phyloP scores from a whole-genome alignment of 2,797 vertebrate genomes.

The Macropus fuliginosus region DNA sequence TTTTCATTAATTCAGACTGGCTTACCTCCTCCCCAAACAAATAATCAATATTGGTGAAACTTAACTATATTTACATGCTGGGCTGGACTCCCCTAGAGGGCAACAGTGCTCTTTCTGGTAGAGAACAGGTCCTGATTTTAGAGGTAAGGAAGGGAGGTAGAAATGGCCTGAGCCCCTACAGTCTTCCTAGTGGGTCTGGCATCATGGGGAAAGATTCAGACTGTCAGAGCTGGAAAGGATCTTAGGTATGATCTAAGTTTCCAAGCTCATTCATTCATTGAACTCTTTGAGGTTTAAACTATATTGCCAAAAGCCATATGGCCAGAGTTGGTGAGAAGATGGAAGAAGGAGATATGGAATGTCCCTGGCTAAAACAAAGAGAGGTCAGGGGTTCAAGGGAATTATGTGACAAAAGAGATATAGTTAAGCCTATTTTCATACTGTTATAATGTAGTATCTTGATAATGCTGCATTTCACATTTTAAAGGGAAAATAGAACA shows the following conservation, averaged over 20 bases:
- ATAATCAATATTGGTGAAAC: background rate
- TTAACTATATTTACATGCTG: conserved; percentile 43
- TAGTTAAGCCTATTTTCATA: background rate
- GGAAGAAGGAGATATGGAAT: background rate
- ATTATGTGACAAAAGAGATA: background rate
- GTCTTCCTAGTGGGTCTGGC: background rate
- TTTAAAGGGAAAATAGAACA: background rate
- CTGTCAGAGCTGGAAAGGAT: background rate
- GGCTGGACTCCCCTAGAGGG: conserved; percentile 61
- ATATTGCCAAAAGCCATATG: background rate
- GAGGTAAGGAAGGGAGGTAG: background rate
- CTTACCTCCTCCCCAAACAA: background rate
- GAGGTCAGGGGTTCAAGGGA: background rate
- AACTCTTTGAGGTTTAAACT: background rate
- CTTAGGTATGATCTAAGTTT: background rate
- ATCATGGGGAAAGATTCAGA: background rate
- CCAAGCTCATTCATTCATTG: background rate
- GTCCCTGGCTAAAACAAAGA: background rate
- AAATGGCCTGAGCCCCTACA: background rate
- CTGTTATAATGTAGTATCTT: background rate
- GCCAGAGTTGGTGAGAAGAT: background rate
- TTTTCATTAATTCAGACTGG: background rate
- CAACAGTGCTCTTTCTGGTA: conserved; percentile 24
- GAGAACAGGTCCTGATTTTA: background rate
- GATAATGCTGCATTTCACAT: background rate